These are phyloP conservation scores for Volucella inanis DNA, from an alignment of 2,888 invertebrate genomes.

Conservation along the genomic window DNA sequence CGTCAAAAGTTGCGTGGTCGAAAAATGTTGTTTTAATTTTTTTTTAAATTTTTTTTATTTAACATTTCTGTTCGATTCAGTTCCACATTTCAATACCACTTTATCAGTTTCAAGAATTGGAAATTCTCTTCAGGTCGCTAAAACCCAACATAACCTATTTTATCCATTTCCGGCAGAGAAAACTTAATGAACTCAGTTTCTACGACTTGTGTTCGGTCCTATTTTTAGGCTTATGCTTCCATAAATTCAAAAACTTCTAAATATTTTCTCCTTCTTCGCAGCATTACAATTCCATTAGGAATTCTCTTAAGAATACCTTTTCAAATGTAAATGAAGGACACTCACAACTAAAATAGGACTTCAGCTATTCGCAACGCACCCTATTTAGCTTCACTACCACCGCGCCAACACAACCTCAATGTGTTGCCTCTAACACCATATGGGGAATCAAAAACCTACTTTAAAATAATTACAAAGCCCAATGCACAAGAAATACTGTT, in stretches of 20 bases:
- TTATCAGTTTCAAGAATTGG: too few species aligned
- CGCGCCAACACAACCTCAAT: background rate
- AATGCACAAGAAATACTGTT: slow-evolving; percentile 24
- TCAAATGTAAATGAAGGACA: slow-evolving; percentile 46
- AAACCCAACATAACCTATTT: too few species aligned
- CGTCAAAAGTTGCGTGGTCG: too few species aligned
- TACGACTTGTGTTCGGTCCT: too few species aligned
- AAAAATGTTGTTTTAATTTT: too few species aligned
- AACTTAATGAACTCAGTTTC: too few species aligned
- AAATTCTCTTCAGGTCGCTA: too few species aligned
- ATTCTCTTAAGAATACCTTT: slow-evolving; percentile 24
- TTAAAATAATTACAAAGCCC: slow-evolving; percentile 69
- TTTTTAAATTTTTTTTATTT: too few species aligned
- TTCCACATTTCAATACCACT: too few species aligned
- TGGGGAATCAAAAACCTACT: slow-evolving; percentile 67
- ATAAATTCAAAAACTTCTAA: slow-evolving; percentile 13
- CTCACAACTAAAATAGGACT: slow-evolving; percentile 21
- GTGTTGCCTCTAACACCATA: slow-evolving; percentile 38
- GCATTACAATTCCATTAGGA: slow-evolving; percentile 33
- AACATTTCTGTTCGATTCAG: too few species aligned
- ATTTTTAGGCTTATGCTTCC: background rate
- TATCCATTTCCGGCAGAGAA: too few species aligned
- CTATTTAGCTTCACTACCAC: background rate
- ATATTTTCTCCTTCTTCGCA: background rate
- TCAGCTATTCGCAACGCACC: slow-evolving; percentile 4